phyloP scores from a whole-genome alignment of 1,140 invertebrate genomes.

The Mercenaria mercenaria region DNA sequence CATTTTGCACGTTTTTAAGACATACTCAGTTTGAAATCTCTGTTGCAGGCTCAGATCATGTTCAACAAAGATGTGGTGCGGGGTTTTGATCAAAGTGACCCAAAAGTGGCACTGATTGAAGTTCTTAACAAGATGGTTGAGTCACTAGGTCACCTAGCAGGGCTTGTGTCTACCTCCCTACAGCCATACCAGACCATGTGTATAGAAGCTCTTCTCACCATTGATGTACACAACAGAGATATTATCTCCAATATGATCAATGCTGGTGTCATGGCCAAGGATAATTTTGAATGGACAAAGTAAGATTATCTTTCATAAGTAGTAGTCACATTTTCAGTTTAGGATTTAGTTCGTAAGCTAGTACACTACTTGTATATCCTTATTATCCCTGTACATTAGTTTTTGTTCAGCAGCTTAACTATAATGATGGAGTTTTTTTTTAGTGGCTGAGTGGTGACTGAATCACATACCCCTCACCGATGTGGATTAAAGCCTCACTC shows the following conservation, averaged over 20 bases:
- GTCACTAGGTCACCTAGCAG: constrained; percentile 79
- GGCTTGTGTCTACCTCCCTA: constrained; percentile 80
- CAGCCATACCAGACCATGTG: constrained; percentile 81
- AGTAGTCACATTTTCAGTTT: too few relatives aligned
- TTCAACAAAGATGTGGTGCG: constrained; percentile 84
- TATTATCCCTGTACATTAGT: too few relatives aligned
- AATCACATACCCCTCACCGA: too few relatives aligned
- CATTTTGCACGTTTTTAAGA: too few relatives aligned
- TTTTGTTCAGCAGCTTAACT: too few relatives aligned
- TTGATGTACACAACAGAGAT: constrained; percentile 95
- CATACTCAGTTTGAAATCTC: too few relatives aligned
- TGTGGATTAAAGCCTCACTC: too few relatives aligned
- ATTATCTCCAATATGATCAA: constrained; percentile 91
- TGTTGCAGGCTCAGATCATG: constrained; percentile 83
- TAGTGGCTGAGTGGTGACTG: too few relatives aligned
- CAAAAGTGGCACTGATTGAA: constrained; percentile 69
- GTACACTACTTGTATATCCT: too few relatives aligned
- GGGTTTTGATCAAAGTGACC: constrained; percentile 76
- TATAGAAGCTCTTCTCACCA: constrained; percentile 93
- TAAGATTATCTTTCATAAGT: too few relatives aligned
- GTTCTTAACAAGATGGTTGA: constrained; percentile 78
- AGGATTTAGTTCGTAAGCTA: too few relatives aligned
- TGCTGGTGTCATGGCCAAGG: constrained; percentile 84
- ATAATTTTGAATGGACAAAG: constrained; percentile 86
- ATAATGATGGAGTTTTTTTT: too few relatives aligned